Evolutionary conservation across 2,888 invertebrate genomes (phyloP), one percentile per base, ranked within the genome.

Genomic region (Griposia aprilina): DNA sequence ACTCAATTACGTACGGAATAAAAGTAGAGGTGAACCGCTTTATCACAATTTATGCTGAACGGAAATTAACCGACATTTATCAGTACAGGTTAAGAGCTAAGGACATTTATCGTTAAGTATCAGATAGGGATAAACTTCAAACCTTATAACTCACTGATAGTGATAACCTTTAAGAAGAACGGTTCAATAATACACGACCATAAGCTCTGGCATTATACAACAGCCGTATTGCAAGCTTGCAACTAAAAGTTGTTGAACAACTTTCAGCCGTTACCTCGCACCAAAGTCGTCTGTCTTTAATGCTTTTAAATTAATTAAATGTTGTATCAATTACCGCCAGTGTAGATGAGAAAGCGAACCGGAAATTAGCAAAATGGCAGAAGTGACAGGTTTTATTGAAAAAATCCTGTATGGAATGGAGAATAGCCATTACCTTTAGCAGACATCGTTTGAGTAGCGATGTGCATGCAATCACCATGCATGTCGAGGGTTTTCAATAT

Each of bases 161-260:
- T 62, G 76, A 82, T 76, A 82, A 74, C 86, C 73, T 74, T 80
- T 77, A 36, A 74, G 55, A 74, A 74, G 66, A 78, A 70, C 63
- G 50, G 50, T 50, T 74, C 7, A 57, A 52, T 60, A 59, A 60
- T 66, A 36, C 55, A 59, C 30, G 41, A 36, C 57, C 69, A 55
- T 57, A 66, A 50, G 8, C 36, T 50, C 62, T n/a, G n/a, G 45
- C 69, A 36, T 52, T 74, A 36, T 59, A 45, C 20, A 75, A 41
- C 63, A 65, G 62, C 62, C 52, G 68, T 76, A 70, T 80, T 48
- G 82, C 69, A 80, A 77, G 69, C 7, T 26, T 52, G 57, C 45
- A 78, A 79, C 67, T 59, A 59, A 86, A 87, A 86, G 78, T 77
- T 11, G 88, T 77, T 7, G 11, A 15, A 78, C 87, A 82, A 87